Conservation (phyloP, 2,888 invertebrate species). For the Lasioglossum lativentre region DNA sequence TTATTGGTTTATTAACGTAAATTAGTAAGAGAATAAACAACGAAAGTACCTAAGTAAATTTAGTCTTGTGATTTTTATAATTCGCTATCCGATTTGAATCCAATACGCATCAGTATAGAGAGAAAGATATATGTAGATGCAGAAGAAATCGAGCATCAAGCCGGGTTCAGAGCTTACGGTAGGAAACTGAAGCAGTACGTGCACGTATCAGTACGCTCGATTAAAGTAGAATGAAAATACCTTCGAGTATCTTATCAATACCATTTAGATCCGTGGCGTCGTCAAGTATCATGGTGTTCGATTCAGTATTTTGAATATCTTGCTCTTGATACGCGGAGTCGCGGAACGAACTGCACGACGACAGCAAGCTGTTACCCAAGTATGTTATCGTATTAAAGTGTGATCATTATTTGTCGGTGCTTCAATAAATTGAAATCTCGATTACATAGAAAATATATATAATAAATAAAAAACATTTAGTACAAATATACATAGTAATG, state of each 20-base stretch:
- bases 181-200: slow-evolving; percentile 62
- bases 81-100: slow-evolving; percentile 1
- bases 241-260: slow-evolving; percentile 86
- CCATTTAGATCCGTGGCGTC: slow-evolving; percentile 86
- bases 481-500: background rate
- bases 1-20: slow-evolving; percentile 27
- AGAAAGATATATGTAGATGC: slow-evolving; percentile 33
- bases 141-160: slow-evolving; percentile 43
- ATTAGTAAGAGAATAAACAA: slow-evolving; percentile 19
- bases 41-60: slow-evolving; percentile 25
- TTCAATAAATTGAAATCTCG: slow-evolving; percentile 30
- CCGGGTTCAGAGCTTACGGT: slow-evolving; percentile 55
- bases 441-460: slow-evolving; percentile 19
- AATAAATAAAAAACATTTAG: background rate
- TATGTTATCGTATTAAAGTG: slow-evolving; percentile 41
- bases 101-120: slow-evolving; percentile 10
- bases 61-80: background rate
- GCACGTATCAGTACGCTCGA: slow-evolving; percentile 83
- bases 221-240: slow-evolving; percentile 84
- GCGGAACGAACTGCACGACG: slow-evolving; percentile 94
- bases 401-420: slow-evolving; percentile 29
- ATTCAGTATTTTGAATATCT: slow-evolving; percentile 85
- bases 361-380: slow-evolving; percentile 88
- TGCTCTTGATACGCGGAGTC: slow-evolving; percentile 92
- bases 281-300: slow-evolving; percentile 85